Evolutionary conservation across 2,888 invertebrate species (phyloP).

Genomic region (Anagyrus pseudococci): DNA sequence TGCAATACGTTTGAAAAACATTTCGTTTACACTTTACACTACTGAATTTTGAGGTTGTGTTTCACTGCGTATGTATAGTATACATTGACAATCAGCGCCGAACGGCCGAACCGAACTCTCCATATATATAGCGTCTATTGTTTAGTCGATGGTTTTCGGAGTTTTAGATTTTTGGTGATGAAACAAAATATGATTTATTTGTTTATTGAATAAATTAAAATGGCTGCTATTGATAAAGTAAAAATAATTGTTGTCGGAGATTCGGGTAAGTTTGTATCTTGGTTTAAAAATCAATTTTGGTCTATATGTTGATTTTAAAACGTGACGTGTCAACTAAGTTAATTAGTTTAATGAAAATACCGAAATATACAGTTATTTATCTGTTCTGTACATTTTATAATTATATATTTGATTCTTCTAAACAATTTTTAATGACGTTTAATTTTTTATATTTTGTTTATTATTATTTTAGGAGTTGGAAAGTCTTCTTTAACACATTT

Average conservation of each 20-base stretch:
- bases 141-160: too few relatives aligned
- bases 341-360: too few relatives aligned
- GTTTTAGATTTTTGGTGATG: background rate
- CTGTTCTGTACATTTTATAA: too few relatives aligned
- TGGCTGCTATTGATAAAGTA: conserved; percentile 88
- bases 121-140: background rate
- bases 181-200: conserved; percentile 30
- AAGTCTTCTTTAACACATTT: conserved; percentile 94
- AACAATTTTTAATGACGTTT: too few relatives aligned
- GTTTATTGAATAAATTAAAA: conserved; percentile 55
- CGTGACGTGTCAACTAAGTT: too few relatives aligned
- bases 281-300: background rate
- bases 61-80: background rate
- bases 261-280: conserved; percentile 69
- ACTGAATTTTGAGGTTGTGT: conserved; percentile 30
- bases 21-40: conserved; percentile 7
- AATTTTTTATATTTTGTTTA: background rate
- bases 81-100: too few relatives aligned
- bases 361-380: too few relatives aligned
- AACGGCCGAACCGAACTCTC: background rate
- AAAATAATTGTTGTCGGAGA: conserved; percentile 92
- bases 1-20: conserved; percentile 8
- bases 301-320: too few relatives aligned
- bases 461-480: conserved; percentile 79
- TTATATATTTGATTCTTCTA: too few relatives aligned